Evolutionary conservation across 1,140 invertebrate species (phyloP), one percentile per base, ranked within the genome.

Genomic region (Vanessa tameamea): DNA sequence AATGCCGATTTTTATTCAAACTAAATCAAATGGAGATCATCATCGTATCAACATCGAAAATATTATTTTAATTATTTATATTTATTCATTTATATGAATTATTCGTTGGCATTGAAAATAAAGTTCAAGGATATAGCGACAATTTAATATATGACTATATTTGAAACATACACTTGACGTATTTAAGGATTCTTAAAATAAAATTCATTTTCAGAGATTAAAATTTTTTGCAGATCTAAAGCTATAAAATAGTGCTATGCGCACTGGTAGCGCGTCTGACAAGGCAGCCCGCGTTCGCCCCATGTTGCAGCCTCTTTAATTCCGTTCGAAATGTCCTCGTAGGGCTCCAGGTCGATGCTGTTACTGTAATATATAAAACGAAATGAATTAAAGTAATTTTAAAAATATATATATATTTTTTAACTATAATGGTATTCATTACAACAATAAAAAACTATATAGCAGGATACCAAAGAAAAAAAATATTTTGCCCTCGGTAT

Each of bases 221-320:
- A 61, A 37, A 37, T 37, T 23, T 13, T 15, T 23, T 61, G 31
- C 14, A 61, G 57, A 26, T 61, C 31, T 61, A 61, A n/a, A 37
- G 57, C 57, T 61, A 37, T 16, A 14, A 37, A 37, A 14, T 37
- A 59, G 47, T 48, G 15, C 67, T 75, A 75, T 48, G 68, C 82
- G 69, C 90, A 91, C 47, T 81, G 78, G 69, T 88, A 92, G 11
- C 83, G 84, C 16, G 82, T 78, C 7, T 90, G 90, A 59, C 91
- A 93, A 3, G 84, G 72, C 75, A 84, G 79, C 5, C 92, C 86
- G 6, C 81, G 79, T 50, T 87, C 82, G n/a, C 92, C 92, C 86
- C 87, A 89, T 16, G 82, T 75, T 0, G 87, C 83, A 0, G 92
- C 92, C 69, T 90, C 82, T 64, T 87, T 87, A 57, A 93, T 87